Evolutionary conservation across 2,113 vertebrate genomes (phyloP).

Genomic region (Pantherophis guttatus): DNA sequence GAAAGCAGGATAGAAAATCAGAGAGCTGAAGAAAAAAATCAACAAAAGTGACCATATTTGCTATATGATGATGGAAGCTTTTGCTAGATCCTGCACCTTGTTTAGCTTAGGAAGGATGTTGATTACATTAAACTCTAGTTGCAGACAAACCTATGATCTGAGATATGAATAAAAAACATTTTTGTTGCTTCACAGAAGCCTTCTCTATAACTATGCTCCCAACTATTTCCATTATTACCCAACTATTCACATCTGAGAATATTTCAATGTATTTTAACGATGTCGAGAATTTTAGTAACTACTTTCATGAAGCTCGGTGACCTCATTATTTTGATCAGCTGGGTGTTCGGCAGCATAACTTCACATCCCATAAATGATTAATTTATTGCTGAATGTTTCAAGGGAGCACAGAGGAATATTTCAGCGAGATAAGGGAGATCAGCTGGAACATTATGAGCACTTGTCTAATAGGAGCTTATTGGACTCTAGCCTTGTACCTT

Average conservation of each 20-base stretch:
- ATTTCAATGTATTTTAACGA: background rate
- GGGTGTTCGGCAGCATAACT: background rate
- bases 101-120: background rate
- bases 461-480: background rate
- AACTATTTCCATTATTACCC: background rate
- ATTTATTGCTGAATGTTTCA: slow-evolving; percentile 23
- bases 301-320: background rate
- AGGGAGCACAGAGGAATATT: slow-evolving; percentile 15
- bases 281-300: background rate
- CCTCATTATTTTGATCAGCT: slow-evolving; percentile 25
- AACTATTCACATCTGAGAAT: background rate
- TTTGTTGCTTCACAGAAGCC: background rate
- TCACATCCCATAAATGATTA: slow-evolving; percentile 27
- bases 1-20: background rate
- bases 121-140: background rate
- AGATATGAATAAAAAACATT: background rate
- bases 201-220: background rate
- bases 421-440: slow-evolving; percentile 20
- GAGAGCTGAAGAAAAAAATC: background rate
- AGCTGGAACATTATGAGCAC: slow-evolving; percentile 1
- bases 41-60: background rate
- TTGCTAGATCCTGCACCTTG: background rate
- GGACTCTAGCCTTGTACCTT: background rate
- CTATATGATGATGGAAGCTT: background rate
- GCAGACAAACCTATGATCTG: background rate